Percentiles rank a stretch among this genome's conserved stretches.
These are phyloP conservation scores for Typhlichthys subterraneus DNA, from an alignment of 2,797 vertebrate genomes.

Conservation along the genomic window DNA sequence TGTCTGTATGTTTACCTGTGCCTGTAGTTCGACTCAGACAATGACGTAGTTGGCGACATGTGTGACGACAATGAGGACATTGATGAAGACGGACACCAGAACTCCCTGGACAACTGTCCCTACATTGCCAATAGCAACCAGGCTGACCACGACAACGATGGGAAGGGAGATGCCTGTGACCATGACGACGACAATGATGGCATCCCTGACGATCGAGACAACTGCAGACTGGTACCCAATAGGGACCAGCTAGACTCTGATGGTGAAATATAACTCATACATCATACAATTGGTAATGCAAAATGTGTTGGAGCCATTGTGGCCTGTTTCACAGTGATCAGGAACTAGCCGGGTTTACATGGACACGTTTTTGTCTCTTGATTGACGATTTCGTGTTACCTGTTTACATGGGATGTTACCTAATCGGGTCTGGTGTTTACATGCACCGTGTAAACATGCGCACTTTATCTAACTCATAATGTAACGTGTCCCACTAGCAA, in stretches of 20 bases:
- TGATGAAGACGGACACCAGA: constrained; percentile 95
- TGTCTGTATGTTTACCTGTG: constrained; percentile 1
- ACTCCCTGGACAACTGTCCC: constrained; percentile 96
- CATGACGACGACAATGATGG: constrained; percentile 94
- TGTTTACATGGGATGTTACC: too few species aligned
- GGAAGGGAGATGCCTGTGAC: constrained; percentile 92
- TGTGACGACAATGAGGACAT: constrained; percentile 94
- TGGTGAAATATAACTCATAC: constrained; percentile 72
- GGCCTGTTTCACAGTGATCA: neutral
- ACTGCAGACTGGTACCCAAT: constrained; percentile 91
- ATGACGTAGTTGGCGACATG: constrained; percentile 92
- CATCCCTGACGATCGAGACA: constrained; percentile 92
- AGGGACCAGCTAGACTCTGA: constrained; percentile 85
- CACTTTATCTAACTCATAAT: too few species aligned
- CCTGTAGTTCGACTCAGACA: constrained; percentile 86
- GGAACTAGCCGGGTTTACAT: too few species aligned
- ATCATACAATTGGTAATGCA: neutral
- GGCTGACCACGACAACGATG: constrained; percentile 92
- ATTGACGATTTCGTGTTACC: too few species aligned
- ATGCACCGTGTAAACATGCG: too few species aligned
- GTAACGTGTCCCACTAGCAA: too few species aligned
- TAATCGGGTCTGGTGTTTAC: too few species aligned
- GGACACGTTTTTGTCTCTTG: too few species aligned
- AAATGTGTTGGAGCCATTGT: neutral
- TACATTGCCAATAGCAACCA: constrained; percentile 94